These are phyloP conservation scores for Lanistes nyassanus DNA, from an alignment of 1,140 invertebrate species.

Conservation along the genomic window DNA sequence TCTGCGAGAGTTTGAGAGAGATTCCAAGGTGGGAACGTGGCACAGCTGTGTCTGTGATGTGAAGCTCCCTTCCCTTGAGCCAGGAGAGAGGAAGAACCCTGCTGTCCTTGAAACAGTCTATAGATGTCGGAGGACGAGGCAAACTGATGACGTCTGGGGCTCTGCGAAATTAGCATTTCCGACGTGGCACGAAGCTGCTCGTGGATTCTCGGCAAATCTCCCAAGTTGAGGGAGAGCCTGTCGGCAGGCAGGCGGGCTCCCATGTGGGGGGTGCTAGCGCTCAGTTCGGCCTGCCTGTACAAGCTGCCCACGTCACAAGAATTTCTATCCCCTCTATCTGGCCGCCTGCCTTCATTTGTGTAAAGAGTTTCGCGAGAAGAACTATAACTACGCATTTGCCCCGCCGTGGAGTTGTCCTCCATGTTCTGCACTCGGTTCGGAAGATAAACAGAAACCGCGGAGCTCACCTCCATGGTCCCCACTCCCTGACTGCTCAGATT, in stretches of 20 bases:
- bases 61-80: constrained; percentile 3
- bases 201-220: constrained; percentile 18
- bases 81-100: neutral
- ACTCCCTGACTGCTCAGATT: neutral
- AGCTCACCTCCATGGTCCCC: no score
- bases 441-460: no score
- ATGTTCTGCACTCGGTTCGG: no score
- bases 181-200: constrained; percentile 26
- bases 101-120: constrained; percentile 20
- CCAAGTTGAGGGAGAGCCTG: constrained; percentile 11
- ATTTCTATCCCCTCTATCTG: constrained; percentile 6
- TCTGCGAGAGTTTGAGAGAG: neutral
- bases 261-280: neutral
- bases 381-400: no score
- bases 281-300: constrained; percentile 8
- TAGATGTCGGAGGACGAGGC: constrained; percentile 27
- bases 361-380: no score
- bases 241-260: neutral
- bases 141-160: constrained; percentile 21
- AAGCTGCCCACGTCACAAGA: constrained; percentile 23
- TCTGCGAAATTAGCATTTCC: constrained; percentile 15
- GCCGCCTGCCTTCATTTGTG: no score
- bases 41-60: constrained; percentile 15
- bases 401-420: no score
- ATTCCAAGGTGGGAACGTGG: neutral